Base-by-base conservation (phyloP, 2,797 vertebrate genomes). In the Lutjanus campechanus region DNA sequence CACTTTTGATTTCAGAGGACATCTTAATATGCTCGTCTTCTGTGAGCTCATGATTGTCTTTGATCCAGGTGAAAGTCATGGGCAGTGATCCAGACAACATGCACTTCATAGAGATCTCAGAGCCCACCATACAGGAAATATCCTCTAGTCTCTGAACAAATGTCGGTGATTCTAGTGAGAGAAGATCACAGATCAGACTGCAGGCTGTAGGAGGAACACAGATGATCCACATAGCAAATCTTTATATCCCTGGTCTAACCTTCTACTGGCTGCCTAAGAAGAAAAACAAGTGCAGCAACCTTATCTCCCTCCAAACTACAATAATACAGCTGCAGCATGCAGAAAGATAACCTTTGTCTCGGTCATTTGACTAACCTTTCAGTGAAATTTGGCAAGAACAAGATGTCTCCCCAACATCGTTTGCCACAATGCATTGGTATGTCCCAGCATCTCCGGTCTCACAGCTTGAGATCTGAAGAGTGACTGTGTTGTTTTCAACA, bases 121-220 rank as follows among this genome's bases (percentile, higher is more conserved):
- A 96, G 80, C 97, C 97, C 90, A 96, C 93, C 74, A 97, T 92
- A 60, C 96, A 97, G 87, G 95, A 96, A 85, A 96, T 93, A 41
- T 97, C 96, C 90, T 98, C 96, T 64, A 97, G 95, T 93, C 95
- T 97, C 92, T 98, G 95, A 83, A 96, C 78, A 94, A 99, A 99
- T 40, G 95, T 93, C 0, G 98, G 98, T 41, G 97, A 96, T 86
- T 98, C 98, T 99, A 95, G 86, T 93, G 86, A 62, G 84, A 91
- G 80, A 88, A 93, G 81, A 91, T 77, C 75, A 92, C 71, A 91
- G 1, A 19, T 89, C 73, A 92, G 72, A 77, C 59, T 46, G 36
- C 9, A 88, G 50, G 36, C 41, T 46, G 50, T 11, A 67, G 13
- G 5, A 70, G 36, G 11, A 44, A 53, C 54, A 86, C 41, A 75